phyloP scores from a whole-genome alignment of 30 jellyfish, hydroid and myxozoan species.

The Turritopsis rubra region DNA sequence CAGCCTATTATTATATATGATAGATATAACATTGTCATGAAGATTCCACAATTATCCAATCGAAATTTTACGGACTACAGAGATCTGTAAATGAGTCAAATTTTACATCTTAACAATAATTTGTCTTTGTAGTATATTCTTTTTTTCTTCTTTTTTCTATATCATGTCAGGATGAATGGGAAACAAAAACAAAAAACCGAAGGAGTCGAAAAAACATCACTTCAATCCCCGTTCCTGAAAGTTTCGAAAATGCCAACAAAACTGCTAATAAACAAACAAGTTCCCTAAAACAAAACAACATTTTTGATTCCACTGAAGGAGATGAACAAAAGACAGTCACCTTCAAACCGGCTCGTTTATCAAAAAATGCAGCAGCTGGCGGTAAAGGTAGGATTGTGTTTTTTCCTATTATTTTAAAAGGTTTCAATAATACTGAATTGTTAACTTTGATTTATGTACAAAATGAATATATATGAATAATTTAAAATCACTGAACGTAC shows the following conservation, averaged over 20 bases:
- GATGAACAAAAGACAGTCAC: neutral
- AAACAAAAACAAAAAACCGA: slow-evolving; percentile 59
- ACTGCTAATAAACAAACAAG: neutral
- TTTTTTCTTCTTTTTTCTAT: neutral
- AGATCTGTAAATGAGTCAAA: too few relatives aligned
- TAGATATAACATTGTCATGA: too few relatives aligned
- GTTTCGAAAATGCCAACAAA: neutral
- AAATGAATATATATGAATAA: neutral
- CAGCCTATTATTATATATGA: too few relatives aligned
- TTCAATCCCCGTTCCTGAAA: neutral
- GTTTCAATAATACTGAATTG: neutral
- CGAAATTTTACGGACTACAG: too few relatives aligned
- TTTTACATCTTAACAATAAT: neutral
- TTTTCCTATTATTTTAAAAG: neutral
- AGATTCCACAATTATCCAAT: too few relatives aligned
- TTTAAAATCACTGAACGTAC: too few relatives aligned
- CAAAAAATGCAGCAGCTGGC: neutral
- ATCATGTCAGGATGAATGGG: slow-evolving; percentile 72
- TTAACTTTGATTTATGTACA: neutral
- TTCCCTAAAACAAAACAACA: neutral
- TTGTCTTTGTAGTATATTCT: neutral
- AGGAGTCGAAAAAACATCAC: neutral
- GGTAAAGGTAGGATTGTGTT: neutral
- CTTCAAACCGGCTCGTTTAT: neutral
- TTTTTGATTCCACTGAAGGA: neutral